These are phyloP conservation scores for Drosophila imparisetae DNA, from an alignment of 2,888 invertebrate species.

Conservation along the genomic window DNA sequence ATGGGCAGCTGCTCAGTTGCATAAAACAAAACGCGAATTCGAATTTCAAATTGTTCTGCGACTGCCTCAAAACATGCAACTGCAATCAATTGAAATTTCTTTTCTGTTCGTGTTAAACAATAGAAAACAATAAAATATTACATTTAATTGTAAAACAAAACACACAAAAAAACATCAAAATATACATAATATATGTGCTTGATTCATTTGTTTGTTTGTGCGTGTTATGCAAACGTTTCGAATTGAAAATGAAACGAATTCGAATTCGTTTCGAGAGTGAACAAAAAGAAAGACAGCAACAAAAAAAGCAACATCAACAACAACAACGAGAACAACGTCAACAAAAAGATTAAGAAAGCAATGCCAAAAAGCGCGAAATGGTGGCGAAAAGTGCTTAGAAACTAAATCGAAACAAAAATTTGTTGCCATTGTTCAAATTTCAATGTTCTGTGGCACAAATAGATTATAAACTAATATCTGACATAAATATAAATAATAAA, in stretches of 20 bases:
- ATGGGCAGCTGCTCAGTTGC: conserved; percentile 65
- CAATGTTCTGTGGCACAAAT: background rate
- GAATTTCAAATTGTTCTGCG: conserved; percentile 45
- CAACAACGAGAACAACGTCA: conserved; percentile 14
- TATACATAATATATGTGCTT: conserved; percentile 13
- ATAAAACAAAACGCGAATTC: conserved; percentile 65
- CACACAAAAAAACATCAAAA: background rate
- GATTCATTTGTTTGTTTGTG: conserved; percentile 55
- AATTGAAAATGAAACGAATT: conserved; percentile 31
- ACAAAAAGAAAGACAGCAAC: conserved; percentile 17
- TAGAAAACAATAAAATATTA: conserved; percentile 33
- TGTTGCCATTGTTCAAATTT: conserved; percentile 1
- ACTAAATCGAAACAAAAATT: conserved; percentile 26
- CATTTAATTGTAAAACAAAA: conserved; percentile 11
- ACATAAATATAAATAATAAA: background rate
- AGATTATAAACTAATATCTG: background rate
- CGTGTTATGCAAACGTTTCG: conserved; percentile 76
- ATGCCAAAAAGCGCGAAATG: conserved; percentile 35
- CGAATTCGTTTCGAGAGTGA: conserved; percentile 42
- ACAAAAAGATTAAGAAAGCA: conserved; percentile 21
- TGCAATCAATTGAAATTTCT: conserved; percentile 2
- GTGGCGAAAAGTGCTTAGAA: conserved; percentile 27
- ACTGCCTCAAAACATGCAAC: conserved; percentile 23
- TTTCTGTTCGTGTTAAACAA: conserved; percentile 3
- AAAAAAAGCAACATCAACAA: background rate